Evolutionary conservation across 2,797 vertebrate genomes (phyloP), one percentile per base, ranked within the genome.

Genomic region (Enteromius mattozi): DNA sequence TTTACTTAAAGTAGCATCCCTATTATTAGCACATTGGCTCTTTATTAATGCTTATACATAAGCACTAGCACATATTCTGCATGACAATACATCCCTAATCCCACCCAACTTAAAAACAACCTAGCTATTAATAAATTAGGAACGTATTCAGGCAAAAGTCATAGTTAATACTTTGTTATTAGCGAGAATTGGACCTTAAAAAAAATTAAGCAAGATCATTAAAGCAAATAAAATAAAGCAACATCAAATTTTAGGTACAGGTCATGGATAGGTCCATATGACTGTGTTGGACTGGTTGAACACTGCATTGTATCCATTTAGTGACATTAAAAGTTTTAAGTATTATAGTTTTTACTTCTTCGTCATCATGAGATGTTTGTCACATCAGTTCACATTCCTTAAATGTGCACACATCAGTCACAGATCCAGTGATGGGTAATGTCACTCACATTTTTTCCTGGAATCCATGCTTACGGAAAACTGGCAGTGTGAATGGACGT

Each of bases 401-500:
- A 17, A 61, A 17, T 7, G 7, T 42, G 37, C 54, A 10, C 35
- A 16, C 51, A 2, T 40, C 33, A 14, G 71, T 72, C n/a, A 30
- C 70, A 49, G 45, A 59, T 76, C 35, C 13, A 5, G 35, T 77
- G 74, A 40, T 2, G 51, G 74, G 74, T 59, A 59, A 17, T 33
- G 2, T 42, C 35, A 66, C 24, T 37, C 24, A 40, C 10, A 16
- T 85, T 61, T 88, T 82, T 88, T 88, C 78, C 85, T 81, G 78
- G 88, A 91, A 87, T 83, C 74, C 84, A 70, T 51, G 27, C 24
- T 87, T 42, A 30, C 51, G 76, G 81, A 87, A 88, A 89, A 84
- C 88, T 90, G 89, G 88, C 85, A 40, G 70, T 40, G 89, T 79
- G 87, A 87, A 82, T 68, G 84, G 87, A 90, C 87, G 87, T 91